Evolutionary conservation across 1,140 invertebrate genomes (phyloP).

Genomic region (Gyrodactylus bullatarudis): DNA sequence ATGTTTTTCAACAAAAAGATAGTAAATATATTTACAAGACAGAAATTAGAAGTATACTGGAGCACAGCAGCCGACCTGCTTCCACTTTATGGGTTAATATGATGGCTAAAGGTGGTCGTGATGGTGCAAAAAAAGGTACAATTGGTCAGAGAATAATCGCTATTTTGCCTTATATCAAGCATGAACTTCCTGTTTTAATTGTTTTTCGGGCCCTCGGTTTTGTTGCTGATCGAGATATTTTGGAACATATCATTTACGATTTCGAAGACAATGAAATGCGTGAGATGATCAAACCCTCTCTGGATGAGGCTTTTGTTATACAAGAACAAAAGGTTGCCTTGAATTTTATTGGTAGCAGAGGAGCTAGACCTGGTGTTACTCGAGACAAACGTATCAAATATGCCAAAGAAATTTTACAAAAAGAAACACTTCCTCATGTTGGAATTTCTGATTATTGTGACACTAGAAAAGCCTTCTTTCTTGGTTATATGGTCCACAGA

Average conservation of each 20-base stretch:
- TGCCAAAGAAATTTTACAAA: constrained; percentile 85
- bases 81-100: constrained; percentile 32
- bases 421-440: constrained; percentile 95
- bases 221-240: constrained; percentile 83
- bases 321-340: constrained; percentile 91
- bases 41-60: constrained; percentile 71
- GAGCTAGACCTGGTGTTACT: constrained; percentile 73
- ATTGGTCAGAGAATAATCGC: constrained; percentile 90
- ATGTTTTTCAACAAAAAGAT: constrained; percentile 86
- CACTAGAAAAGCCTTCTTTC: constrained; percentile 86
- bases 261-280: constrained; percentile 98
- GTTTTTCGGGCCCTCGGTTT: constrained; percentile 78
- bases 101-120: constrained; percentile 30
- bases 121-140: constrained; percentile 46
- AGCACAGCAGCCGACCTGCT: constrained; percentile 60
- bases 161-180: constrained; percentile 85
- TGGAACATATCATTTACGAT: constrained; percentile 94
- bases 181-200: constrained; percentile 92
- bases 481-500: constrained; percentile 77
- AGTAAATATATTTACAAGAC: constrained; percentile 80
- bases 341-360: constrained; percentile 83
- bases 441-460: constrained; percentile 94
- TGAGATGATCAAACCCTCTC: constrained; percentile 93
- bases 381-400: constrained; percentile 95
- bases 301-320: constrained; percentile 95